phyloP scores from a whole-genome alignment of 2,797 vertebrate genomes.

The Crotalus adamanteus region DNA sequence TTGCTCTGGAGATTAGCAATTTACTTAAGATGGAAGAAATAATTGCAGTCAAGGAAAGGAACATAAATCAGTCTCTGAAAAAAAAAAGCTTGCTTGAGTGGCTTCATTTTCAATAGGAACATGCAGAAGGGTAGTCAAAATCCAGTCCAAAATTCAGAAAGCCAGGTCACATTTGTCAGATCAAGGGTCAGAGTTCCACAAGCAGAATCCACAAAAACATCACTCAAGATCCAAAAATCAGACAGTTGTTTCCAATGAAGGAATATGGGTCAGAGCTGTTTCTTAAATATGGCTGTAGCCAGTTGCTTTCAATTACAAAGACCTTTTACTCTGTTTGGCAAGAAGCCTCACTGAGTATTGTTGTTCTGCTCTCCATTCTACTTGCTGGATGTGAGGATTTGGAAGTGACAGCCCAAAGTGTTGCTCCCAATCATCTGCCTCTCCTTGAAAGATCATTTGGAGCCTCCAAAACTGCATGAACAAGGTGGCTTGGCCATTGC shows the following conservation, averaged over 20 bases:
- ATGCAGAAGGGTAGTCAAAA: neutral
- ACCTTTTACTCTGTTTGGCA: neutral
- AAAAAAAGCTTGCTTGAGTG: neutral
- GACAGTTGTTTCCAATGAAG: neutral
- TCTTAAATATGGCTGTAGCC: neutral
- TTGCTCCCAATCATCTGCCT: neutral
- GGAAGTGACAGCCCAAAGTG: neutral
- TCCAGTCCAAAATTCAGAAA: neutral
- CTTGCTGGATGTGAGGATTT: neutral
- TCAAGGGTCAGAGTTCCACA: neutral
- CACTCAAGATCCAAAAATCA: neutral
- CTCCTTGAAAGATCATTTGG: neutral
- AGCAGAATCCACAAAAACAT: neutral
- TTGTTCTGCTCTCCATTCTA: neutral
- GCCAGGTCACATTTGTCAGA: neutral
- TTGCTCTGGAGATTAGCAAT: neutral
- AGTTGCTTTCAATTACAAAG: neutral
- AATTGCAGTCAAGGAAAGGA: neutral
- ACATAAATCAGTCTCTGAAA: neutral
- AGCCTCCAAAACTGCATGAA: neutral
- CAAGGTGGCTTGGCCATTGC: neutral
- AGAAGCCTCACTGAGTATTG: neutral
- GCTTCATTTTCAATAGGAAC: neutral
- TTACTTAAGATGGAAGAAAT: neutral
- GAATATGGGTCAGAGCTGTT: neutral